Percentiles rank a stretch among this genome's conserved stretches.
These are phyloP conservation scores for Dipodomys merriami DNA, from an alignment of 2,113 vertebrate genomes.

Conservation along the genomic window DNA sequence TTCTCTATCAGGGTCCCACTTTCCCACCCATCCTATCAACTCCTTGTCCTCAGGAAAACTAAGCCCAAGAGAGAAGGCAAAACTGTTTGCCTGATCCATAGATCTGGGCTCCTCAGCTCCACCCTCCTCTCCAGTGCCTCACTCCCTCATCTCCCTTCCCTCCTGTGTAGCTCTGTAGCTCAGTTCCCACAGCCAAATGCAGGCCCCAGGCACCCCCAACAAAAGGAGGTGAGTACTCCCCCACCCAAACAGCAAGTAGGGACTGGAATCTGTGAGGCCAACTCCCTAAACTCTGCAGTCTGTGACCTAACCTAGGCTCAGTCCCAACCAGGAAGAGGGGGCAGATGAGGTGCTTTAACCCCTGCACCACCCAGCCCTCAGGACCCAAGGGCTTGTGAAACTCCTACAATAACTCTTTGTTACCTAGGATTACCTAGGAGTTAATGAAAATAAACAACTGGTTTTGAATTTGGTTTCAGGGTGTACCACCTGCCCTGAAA, in stretches of 20 bases:
- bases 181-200: conserved; percentile 58
- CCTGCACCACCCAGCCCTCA: conserved; percentile 67
- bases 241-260: conserved; percentile 37
- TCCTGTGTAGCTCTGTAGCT: background rate
- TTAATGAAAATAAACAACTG: conserved; percentile 71
- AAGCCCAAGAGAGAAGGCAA: background rate
- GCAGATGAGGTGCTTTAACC: conserved; percentile 55
- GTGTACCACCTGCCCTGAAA: conserved; percentile 1
- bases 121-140: background rate
- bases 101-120: background rate
- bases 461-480: conserved; percentile 53
- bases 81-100: background rate
- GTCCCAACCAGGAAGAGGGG: background rate
- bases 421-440: conserved; percentile 68
- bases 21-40: background rate
- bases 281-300: conserved; percentile 42
- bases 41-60: background rate
- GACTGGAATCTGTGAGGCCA: conserved; percentile 16
- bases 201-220: conserved; percentile 46
- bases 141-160: background rate
- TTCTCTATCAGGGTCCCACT: background rate
- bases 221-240: conserved; percentile 14
- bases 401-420: conserved; percentile 69
- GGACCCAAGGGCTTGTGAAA: conserved; percentile 71
- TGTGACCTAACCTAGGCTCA: conserved; percentile 64